A percentile compares a stretch with the other conserved stretches of the same genome.
These are phyloP conservation scores for Lathronympha strigana DNA, from an alignment of 2,888 invertebrate genomes.

Conservation along the genomic window DNA sequence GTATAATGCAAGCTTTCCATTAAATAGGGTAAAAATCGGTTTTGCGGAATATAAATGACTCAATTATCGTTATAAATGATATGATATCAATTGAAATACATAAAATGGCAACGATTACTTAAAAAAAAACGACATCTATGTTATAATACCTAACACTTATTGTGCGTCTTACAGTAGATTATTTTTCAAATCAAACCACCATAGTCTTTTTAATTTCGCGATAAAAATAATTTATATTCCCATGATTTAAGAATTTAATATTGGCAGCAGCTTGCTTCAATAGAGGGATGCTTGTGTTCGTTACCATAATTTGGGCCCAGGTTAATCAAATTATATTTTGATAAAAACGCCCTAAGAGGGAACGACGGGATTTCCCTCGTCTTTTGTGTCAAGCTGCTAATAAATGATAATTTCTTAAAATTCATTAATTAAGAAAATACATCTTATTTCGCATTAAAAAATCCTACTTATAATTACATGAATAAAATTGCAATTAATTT, in stretches of 20 bases:
- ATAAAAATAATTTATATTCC: constrained; percentile 53
- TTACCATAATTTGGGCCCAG: constrained; percentile 65
- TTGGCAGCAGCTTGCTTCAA: constrained; percentile 73
- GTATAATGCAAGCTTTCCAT: constrained; percentile 66
- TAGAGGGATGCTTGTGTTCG: constrained; percentile 67
- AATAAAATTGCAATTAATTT: too few relatives aligned
- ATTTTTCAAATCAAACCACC: constrained; percentile 2
- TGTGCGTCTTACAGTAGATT: too few relatives aligned
- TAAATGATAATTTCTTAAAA: constrained; percentile 61
- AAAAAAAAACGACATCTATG: not conserved
- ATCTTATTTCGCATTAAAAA: not conserved
- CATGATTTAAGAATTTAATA: constrained; percentile 75
- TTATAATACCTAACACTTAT: not conserved
- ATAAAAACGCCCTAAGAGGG: constrained; percentile 52
- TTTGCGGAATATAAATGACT: constrained; percentile 62
- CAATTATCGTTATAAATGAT: constrained; percentile 32
- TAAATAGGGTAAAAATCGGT: constrained; percentile 68
- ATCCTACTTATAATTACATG: not conserved
- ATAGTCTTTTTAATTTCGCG: constrained; percentile 23
- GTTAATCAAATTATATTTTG: constrained; percentile 71
- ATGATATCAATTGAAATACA: constrained; percentile 5
- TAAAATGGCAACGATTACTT: not conserved
- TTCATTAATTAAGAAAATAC: constrained; percentile 33
- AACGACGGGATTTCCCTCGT: constrained; percentile 45
- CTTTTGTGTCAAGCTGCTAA: constrained; percentile 49